Evolutionary conservation across 2,797 vertebrate species (phyloP), one percentile per base, ranked within the genome.

Genomic region (Eupleurogrammus muticus): DNA sequence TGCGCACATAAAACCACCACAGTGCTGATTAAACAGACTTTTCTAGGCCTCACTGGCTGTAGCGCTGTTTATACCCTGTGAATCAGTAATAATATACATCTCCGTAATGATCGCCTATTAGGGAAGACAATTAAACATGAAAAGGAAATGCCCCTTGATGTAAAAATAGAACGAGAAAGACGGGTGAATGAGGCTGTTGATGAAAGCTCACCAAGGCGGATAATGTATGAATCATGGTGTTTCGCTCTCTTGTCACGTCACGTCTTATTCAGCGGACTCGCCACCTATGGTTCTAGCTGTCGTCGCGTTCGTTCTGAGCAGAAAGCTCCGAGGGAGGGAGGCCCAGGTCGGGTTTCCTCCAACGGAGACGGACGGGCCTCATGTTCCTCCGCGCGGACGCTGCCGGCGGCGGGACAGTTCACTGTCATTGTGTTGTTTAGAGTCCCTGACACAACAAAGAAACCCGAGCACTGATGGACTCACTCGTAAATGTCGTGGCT

Each of bases 11-110:
- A 77, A 69, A 20, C 65, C 52, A 89, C 83, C 90, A 67, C 90
- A 90, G 57, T 81, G 77, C 62, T 89, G 85, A 93, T 93, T 90
- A 82, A 79, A 92, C 85, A 79, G 79, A 54, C 28, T 79, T 75
- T 77, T 73, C 70, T 49, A 78, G 80, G 7, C 4, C 6, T 88
- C 76, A 68, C 67, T 67, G 65, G 79, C 53, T 44, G 34, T 24
- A 56, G n/a, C 28, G 28, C 28, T 28, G 28, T 6, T 6, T 28
- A 28, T 28, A 28, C 3, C 28, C 28, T 68, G 62, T 66, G 72
- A 87, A 81, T 83, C 76, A 79, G 35, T n/a, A 82, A 72, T 84
- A 85, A 88, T 83, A 89, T 54, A 77, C 69, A 80, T 77, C 50
- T 73, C 61, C 66, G 65, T 77, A 79, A 83, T 80, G 70, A 69